Evolutionary conservation across 2,888 invertebrate genomes (phyloP).

Genomic region (Microplitis deprimator): DNA sequence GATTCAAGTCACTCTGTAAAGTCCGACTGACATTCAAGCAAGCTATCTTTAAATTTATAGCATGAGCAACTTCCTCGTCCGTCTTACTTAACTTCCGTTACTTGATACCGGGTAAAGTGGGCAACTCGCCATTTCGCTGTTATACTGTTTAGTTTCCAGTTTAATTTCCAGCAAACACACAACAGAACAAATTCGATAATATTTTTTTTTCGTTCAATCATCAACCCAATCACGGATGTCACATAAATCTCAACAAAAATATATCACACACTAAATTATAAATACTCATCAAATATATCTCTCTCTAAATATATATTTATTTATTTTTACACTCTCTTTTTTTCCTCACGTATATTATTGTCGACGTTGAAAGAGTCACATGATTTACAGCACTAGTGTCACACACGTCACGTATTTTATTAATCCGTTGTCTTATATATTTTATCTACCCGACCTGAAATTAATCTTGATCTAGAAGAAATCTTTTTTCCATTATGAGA

Average conservation of each 20-base stretch:
- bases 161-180: background rate
- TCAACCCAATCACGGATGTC: background rate
- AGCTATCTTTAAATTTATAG: constrained; percentile 58
- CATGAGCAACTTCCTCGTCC: constrained; percentile 49
- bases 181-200: background rate
- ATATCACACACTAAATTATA: background rate
- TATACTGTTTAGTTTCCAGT: constrained; percentile 11
- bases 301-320: background rate
- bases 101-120: constrained; percentile 48
- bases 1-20: constrained; percentile 5
- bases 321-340: background rate
- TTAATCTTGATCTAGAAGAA: background rate
- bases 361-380: background rate
- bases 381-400: background rate
- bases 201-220: constrained; percentile 17
- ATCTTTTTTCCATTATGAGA: background rate
- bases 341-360: background rate
- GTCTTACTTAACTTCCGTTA: constrained; percentile 57
- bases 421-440: background rate
- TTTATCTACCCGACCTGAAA: background rate
- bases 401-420: background rate
- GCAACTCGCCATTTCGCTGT: constrained; percentile 41
- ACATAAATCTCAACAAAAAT: background rate
- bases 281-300: background rate
- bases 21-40: constrained; percentile 46